phyloP scores from a whole-genome alignment of 2,888 invertebrate species.

The Cetonia aurata region DNA sequence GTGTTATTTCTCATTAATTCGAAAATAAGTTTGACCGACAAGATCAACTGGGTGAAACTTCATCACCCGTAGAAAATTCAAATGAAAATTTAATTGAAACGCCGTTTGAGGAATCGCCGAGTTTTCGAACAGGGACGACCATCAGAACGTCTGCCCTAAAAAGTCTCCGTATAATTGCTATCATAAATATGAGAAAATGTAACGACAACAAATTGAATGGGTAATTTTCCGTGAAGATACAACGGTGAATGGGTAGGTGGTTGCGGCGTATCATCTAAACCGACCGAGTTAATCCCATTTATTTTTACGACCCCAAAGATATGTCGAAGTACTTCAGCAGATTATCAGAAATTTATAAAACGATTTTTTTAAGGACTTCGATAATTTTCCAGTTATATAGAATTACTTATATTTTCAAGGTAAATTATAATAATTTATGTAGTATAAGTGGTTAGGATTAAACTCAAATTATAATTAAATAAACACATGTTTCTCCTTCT shows the following conservation, averaged over 20 bases:
- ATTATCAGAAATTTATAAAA: too few relatives aligned
- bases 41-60: constrained; percentile 42
- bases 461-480: too few relatives aligned
- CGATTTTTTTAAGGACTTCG: too few relatives aligned
- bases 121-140: background rate
- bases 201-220: constrained; percentile 40
- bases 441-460: too few relatives aligned
- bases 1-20: constrained; percentile 17
- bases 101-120: constrained; percentile 21
- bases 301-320: background rate
- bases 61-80: constrained; percentile 41
- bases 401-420: too few relatives aligned
- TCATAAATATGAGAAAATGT: constrained; percentile 39
- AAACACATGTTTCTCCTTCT: too few relatives aligned
- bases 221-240: constrained; percentile 32
- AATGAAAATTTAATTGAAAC: constrained; percentile 42
- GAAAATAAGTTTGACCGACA: constrained; percentile 29
- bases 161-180: constrained; percentile 35
- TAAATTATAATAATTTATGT: too few relatives aligned
- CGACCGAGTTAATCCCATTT: constrained; percentile 8
- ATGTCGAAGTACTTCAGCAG: too few relatives aligned
- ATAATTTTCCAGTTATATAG: background rate
- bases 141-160: constrained; percentile 17
- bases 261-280: background rate
- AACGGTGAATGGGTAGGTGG: constrained; percentile 16